Evolutionary conservation across 2,888 invertebrate genomes (phyloP).

Genomic region (Melikaiella ostensackeni): DNA sequence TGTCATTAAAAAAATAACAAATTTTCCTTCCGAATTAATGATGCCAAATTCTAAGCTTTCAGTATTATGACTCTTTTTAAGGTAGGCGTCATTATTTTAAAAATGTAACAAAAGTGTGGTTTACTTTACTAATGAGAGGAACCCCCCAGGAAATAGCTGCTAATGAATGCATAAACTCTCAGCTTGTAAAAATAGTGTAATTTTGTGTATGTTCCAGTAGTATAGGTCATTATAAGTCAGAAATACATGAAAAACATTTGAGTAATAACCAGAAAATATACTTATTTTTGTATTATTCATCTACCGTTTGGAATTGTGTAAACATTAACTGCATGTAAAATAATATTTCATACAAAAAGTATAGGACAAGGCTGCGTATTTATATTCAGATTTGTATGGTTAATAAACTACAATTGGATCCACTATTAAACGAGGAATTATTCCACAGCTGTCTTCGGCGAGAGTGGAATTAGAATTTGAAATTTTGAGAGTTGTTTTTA

Average conservation of each 20-base stretch:
- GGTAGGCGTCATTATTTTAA: no score
- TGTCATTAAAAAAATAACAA: no score
- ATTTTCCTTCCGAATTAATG: no score
- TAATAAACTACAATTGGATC: background rate
- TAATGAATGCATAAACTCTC: no score
- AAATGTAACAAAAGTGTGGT: no score
- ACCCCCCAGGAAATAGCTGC: no score
- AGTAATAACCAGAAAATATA: background rate
- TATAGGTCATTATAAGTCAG: background rate
- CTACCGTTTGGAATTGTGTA: background rate
- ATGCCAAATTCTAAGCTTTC: no score
- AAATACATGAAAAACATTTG: background rate
- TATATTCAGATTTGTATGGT: background rate
- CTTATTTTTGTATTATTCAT: background rate
- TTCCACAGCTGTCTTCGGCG: background rate
- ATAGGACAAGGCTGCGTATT: background rate
- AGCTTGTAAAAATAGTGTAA: no score
- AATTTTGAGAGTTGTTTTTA: constrained; percentile 31
- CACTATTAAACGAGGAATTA: background rate
- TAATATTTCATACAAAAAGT: background rate
- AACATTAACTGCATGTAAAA: background rate
- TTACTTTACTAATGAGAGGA: no score
- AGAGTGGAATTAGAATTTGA: constrained; percentile 34
- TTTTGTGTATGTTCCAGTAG: background rate
- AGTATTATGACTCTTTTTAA: no score